phyloP scores from a whole-genome alignment of 2,113 vertebrate genomes.

The Otolemur garnettii region DNA sequence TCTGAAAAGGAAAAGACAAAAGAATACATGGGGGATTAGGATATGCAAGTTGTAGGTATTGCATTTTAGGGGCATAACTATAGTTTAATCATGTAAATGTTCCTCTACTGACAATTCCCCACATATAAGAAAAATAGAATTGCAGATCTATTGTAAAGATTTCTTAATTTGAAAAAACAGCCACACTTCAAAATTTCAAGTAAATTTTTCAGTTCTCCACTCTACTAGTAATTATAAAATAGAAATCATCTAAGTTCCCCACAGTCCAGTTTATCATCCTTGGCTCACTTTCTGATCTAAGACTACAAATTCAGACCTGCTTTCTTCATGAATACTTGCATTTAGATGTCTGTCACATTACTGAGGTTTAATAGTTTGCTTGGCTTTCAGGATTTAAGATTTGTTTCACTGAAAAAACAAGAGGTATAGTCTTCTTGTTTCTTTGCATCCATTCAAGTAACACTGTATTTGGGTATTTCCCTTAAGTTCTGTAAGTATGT shows the following conservation, averaged over 20 bases:
- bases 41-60: background rate
- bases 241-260: background rate
- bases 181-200: background rate
- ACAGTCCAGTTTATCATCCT: background rate
- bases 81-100: background rate
- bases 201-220: background rate
- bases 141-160: background rate
- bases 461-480: background rate
- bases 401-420: background rate
- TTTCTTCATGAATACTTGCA: background rate
- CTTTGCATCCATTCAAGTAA: background rate
- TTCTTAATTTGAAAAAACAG: slow-evolving; percentile 23
- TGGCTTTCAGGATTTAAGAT: background rate
- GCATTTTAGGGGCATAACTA: background rate
- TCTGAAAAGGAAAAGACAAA: slow-evolving; percentile 81
- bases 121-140: background rate
- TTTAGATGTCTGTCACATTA: background rate
- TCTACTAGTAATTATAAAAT: background rate
- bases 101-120: background rate
- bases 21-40: background rate
- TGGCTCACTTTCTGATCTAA: background rate
- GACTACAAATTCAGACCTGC: background rate
- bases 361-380: background rate
- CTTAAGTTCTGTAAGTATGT: background rate
- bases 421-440: background rate